Base-by-base conservation (phyloP, 1,140 invertebrate genomes). In the Oscheius sp. region DNA sequence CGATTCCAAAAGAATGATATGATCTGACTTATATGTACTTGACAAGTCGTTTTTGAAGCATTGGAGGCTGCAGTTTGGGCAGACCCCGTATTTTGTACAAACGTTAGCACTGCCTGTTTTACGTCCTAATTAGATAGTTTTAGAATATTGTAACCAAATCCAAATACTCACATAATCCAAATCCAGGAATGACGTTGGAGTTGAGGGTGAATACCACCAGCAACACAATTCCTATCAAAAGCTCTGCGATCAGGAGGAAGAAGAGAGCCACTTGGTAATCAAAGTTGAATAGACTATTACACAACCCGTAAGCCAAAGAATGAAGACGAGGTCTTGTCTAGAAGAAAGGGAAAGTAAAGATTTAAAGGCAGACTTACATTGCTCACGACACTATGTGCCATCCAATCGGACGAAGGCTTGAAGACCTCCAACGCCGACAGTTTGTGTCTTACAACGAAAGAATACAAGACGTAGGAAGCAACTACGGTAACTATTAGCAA, bases 341-440 rank as follows among this genome's bases (percentile, higher is more conserved):
- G 75, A 73, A 28, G 26, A 73, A 66, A 69, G 26, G n/a, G 28
- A 66, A 68, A 68, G 20, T 10, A 32, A n/a, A 26, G n/a, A n/a
- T n/a, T n/a, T n/a, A n/a, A n/a, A n/a, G n/a, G n/a, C n/a, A n/a
- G n/a, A 26, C 26, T 70, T 26, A 69, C 67, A n/a, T 32, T 29
- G 63, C 49, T 70, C 29, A 75, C 68, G 18, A 38, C 18, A 2
- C 42, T 31, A 34, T 63, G 73, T 32, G 61, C 26, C 68, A 63
- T 70, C 73, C 67, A 75, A 42, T 65, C 68, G 10, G 67, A 45
- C 20, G 68, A 70, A 7, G 68, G 61, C 73, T 72, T 42, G 46
- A 72, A 75, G 13, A 31, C 32, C 32, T 73, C 68, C 32, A 10
- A 34, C 23, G 72, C 31, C 20, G 31, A 36, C 4, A 71, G 61